Conservation (phyloP, 2,113 vertebrate genomes). For the Erinaceus europaeus region DNA sequence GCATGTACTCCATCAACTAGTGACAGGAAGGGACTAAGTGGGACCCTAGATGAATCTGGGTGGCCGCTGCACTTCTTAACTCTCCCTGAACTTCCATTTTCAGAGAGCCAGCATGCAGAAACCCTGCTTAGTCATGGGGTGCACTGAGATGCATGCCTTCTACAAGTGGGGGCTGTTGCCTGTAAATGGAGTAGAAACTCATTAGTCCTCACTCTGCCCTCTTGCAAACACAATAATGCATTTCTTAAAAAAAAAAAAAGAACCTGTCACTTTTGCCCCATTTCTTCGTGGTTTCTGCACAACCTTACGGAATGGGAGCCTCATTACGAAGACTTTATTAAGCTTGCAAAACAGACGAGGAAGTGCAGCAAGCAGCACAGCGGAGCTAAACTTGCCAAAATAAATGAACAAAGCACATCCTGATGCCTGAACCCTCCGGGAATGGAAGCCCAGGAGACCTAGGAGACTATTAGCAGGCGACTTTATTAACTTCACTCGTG, state of each 20-base stretch:
- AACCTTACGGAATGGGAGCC: conserved; percentile 11
- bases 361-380: neutral
- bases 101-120: neutral
- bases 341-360: conserved; percentile 46
- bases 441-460: conserved; percentile 46
- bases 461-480: conserved; percentile 23
- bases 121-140: neutral
- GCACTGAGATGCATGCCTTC: neutral
- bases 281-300: conserved; percentile 41
- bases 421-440: conserved; percentile 35
- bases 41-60: rapidly evolving
- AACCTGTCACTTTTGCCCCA: conserved; percentile 53
- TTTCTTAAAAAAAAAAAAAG: neutral
- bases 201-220: conserved; percentile 31
- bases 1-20: no score
- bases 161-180: neutral
- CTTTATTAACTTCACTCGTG: conserved; percentile 52
- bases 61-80: neutral
- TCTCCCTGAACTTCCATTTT: neutral
- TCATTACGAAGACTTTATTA: conserved; percentile 65
- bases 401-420: conserved; percentile 40
- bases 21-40: rapidly evolving
- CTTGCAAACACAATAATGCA: conserved; percentile 51
- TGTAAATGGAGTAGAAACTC: conserved; percentile 31
- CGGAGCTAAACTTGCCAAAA: conserved; percentile 54